Base-by-base conservation (phyloP, 2,888 invertebrate genomes). In the Ophion ellenae region DNA sequence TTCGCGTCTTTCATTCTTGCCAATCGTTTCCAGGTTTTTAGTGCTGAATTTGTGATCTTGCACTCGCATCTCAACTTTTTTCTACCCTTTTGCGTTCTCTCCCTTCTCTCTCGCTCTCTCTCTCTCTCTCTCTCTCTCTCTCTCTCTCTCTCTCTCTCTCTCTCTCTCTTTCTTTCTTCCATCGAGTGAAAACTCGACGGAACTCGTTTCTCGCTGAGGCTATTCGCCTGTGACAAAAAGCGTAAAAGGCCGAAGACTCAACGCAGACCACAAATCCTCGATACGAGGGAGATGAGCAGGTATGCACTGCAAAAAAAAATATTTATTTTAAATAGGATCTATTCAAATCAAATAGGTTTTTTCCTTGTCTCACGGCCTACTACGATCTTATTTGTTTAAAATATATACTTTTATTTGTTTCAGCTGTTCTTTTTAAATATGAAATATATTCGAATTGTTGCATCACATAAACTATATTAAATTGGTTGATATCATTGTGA, bases 141-240 rank as follows among this genome's bases (percentile, higher is more conserved):
- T 53, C 4, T 17, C 17, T 1, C 40, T 1, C 40, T 1, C 40
- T 7, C 40, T 7, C 40, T 7, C 40, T 14, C 17, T 53, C 53
- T 17, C 5, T 53, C 5, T 53, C 17, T 17, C 2, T 2, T 53
- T 53, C 14, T 14, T 53, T 53, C 36, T 24, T 20, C 32, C 53
- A 64, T 59, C 47, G 79, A 20, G 71, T n/a, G 61, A n/a, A 53
- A 63, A 63, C 66, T 64, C 77, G 77, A 77, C 77, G 63, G 69
- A 84, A 84, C 84, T 81, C 81, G 84, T 84, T 84, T 53, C 53
- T 77, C 63, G 73, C 77, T 24, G 57, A 69, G 66, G 53, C 53
- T 74, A 77, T 67, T 53, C 40, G 57, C 70, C 63, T 40, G 63
- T 9, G 73, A 47, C 61, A 61, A 69, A 70, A 78, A 59, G 45